Evolutionary conservation across 2,888 invertebrate genomes (phyloP), one percentile per base, ranked within the genome.

Genomic region (Polymixis flavicincta): DNA sequence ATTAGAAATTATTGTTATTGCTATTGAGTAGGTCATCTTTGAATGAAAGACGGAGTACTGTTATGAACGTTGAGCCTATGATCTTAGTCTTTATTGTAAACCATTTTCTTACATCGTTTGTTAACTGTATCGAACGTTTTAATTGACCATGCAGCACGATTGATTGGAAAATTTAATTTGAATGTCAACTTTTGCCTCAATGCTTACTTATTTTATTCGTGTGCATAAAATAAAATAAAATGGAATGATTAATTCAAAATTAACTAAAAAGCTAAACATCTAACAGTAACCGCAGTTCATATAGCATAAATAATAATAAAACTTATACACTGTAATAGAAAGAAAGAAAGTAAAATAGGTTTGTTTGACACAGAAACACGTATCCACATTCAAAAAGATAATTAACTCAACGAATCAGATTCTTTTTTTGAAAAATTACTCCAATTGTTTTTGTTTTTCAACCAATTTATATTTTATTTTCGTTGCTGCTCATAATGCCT

Each of bases 1-100:
- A 74, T 79, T 59, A 48, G 0, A 32, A 22, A n/a, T 73, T 54
- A 68, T 55, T 65, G 45, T 48, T 81, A 63, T 68, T 77, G 14
- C 28, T 61, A 32, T 42, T 67, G 37, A 54, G 45, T 64, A 17
- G 57, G 68, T 54, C 73, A 48, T 66, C 55, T 57, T 59, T 63
- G n/a, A 82, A 83, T 68, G 52, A 61, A 52, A 50, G 55, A 55
- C 55, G 11, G 13, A 45, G 28, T 52, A 59, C 50, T 59, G 54
- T 59, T 6, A 28, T 57, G 32, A 45, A 71, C 28, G 22, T 48
- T 25, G 45, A 45, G 8, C 25, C 52, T 28, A 17, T 55, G n/a
- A 48, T 57, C 45, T 37, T 66, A 45, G 0, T 55, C 68, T 68
- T 52, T 48, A 54, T 64, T 14, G 37, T 37, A 28, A 63, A 52